Evolutionary conservation across 2,797 vertebrate species (phyloP).

Genomic region (Meriones psammophilus): DNA sequence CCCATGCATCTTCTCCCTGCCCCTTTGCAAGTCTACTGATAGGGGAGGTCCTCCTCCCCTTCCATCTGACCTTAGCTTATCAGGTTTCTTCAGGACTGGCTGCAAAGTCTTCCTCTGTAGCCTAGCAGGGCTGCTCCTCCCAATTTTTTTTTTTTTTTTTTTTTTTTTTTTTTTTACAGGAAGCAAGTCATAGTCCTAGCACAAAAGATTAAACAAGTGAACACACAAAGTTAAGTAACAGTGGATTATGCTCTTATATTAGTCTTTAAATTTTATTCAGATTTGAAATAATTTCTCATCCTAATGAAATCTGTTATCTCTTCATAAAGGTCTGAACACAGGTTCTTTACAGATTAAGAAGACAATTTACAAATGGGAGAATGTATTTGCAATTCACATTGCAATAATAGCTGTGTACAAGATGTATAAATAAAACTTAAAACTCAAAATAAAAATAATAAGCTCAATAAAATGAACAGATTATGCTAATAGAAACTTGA

Average conservation of each 20-base stretch:
- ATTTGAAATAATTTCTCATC: neutral
- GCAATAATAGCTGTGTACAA: neutral
- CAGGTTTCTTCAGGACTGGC: too few relatives aligned
- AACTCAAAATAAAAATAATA: neutral
- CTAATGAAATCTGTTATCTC: neutral
- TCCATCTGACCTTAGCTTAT: too few relatives aligned
- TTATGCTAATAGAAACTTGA: neutral
- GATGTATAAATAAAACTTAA: neutral
- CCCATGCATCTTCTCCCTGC: too few relatives aligned
- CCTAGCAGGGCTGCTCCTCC: too few relatives aligned
- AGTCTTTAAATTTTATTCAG: neutral
- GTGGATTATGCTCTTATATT: neutral
- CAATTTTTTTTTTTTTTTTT: too few relatives aligned
- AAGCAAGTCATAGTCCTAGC: neutral
- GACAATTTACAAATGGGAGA: neutral
- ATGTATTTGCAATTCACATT: neutral
- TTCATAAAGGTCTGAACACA: constrained; percentile 2
- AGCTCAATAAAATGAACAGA: neutral
- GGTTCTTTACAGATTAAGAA: neutral
- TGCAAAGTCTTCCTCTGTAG: too few relatives aligned
- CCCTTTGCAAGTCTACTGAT: too few relatives aligned
- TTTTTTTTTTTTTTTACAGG: neutral
- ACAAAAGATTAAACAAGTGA: neutral
- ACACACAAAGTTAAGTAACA: neutral
- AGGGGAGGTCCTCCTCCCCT: too few relatives aligned